phyloP scores from a whole-genome alignment of 2,113 vertebrate genomes.

The Hypocryptadius cinnamomeus region DNA sequence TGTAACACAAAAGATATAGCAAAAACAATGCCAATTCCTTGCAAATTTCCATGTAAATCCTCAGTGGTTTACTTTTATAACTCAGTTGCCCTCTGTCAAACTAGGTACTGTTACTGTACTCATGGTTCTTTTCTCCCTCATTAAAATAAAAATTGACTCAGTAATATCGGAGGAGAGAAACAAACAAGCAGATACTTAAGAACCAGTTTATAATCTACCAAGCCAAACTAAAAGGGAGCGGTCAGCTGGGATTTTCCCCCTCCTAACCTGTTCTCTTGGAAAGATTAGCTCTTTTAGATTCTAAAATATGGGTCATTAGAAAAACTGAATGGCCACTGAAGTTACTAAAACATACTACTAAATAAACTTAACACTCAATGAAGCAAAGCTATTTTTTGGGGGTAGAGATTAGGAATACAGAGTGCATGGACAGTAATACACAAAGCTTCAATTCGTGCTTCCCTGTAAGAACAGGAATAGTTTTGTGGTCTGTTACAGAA shows the following conservation, averaged over 20 bases:
- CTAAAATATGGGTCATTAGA: neutral
- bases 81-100: neutral
- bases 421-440: neutral
- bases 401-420: neutral
- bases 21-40: neutral
- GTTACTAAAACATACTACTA: neutral
- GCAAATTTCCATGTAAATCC: neutral
- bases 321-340: neutral
- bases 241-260: neutral
- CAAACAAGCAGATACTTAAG: neutral
- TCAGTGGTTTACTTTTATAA: neutral
- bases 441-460: neutral
- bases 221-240: neutral
- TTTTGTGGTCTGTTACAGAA: neutral
- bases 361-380: neutral
- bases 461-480: neutral
- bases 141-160: neutral
- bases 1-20: neutral
- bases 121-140: neutral
- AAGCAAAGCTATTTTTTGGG: neutral
- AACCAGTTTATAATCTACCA: neutral
- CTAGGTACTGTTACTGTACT: neutral
- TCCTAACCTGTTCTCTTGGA: neutral
- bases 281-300: neutral
- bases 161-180: neutral